These are phyloP conservation scores for Herpailurus yagouaroundi DNA, from an alignment of 2,113 vertebrate genomes.

Conservation along the genomic window DNA sequence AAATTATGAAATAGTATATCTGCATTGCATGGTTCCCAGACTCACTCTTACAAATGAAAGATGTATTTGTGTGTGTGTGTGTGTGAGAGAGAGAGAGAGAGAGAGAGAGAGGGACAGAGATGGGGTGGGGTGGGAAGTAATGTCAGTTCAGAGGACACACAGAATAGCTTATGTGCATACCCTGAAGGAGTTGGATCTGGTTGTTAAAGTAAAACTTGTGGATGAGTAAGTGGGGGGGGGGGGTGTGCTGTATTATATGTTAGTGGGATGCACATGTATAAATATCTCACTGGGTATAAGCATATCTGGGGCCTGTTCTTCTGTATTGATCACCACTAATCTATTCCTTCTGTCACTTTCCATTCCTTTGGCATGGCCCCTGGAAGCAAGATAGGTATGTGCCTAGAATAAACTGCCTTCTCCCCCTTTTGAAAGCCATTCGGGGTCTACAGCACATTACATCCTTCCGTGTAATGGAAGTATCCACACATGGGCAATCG, in stretches of 20 bases:
- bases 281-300: not conserved
- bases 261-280: not conserved
- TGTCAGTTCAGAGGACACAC: not conserved
- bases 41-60: not conserved
- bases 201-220: not conserved
- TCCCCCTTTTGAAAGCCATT: not conserved
- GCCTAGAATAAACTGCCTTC: constrained; percentile 18
- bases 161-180: not conserved
- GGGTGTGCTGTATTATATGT: not conserved
- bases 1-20: not conserved
- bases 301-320: not conserved
- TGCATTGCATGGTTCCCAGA: not conserved
- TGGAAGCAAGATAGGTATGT: constrained; percentile 11
- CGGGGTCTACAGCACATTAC: not conserved
- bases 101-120: not conserved
- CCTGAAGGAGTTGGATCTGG: not conserved
- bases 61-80: not conserved
- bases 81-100: not conserved
- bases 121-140: no score
- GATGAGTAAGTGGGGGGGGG: not conserved
- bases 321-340: not conserved
- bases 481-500: constrained; percentile 40
- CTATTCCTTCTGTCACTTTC: not conserved
- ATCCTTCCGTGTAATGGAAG: constrained; percentile 63
- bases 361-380: not conserved